Conservation (phyloP, 2,797 vertebrate genomes). For the Acrossocheilus wenchowensis region DNA sequence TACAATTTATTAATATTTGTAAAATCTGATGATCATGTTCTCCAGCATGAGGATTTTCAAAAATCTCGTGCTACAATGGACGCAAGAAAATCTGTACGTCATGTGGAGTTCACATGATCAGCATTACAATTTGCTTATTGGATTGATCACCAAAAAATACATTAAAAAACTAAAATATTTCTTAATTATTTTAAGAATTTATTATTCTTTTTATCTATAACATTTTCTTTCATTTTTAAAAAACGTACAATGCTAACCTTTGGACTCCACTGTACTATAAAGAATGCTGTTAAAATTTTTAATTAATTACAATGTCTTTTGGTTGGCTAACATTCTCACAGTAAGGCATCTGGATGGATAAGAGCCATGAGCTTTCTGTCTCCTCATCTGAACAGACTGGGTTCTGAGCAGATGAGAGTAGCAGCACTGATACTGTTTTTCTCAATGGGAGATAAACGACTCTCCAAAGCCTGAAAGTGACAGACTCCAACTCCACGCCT, state of each 20-base stretch:
- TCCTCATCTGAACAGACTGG: constrained; percentile 4
- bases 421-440: constrained; percentile 26
- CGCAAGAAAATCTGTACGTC: not conserved
- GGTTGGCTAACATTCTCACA: not conserved
- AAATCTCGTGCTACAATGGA: not conserved
- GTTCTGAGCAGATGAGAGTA: constrained; percentile 34
- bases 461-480: constrained; percentile 48
- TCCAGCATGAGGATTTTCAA: not conserved
- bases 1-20: not conserved
- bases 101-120: not conserved
- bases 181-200: not conserved
- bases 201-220: not conserved
- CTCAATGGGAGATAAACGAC: constrained; percentile 37
- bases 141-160: not conserved
- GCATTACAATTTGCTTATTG: not conserved
- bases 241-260: not conserved
- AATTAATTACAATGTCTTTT: not conserved
- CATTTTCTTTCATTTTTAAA: not conserved
- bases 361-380: not conserved
- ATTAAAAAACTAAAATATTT: not conserved
- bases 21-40: not conserved
- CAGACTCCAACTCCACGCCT: constrained; percentile 57
- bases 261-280: not conserved
- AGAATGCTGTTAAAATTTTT: not conserved
- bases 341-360: constrained; percentile 1